Evolutionary conservation across 2,888 invertebrate species (phyloP), one percentile per base, ranked within the genome.

Genomic region (Nebria brevicollis): DNA sequence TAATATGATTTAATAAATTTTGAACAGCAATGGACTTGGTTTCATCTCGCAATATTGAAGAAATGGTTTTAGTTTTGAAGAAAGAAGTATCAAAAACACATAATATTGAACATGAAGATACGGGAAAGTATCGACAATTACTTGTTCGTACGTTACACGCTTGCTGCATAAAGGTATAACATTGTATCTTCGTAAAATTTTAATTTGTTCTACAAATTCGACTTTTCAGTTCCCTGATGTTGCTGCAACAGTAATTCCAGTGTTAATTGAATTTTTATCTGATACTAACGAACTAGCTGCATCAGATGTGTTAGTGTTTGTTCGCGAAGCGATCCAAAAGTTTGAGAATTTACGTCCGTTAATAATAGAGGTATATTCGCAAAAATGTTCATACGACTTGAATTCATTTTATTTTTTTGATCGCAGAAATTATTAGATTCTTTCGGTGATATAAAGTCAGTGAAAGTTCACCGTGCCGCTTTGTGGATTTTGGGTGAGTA

Each of bases 401-500:
- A 72, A 72, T 65, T 11, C 2, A n/a, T 34, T 15, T 7, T 15
- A 20, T 20, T 20, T 66, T 34, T n/a, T 76, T 76, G 83, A 82
- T 86, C 85, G 0, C 84, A 92, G 92, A 92, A 92, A 90, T 90
- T 96, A 0, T 87, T 96, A 82, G 96, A 98, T 88, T 93, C 95
- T 2, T 96, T 98, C 86, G 92, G 95, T 0, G 92, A 94, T 82
- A 97, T 99, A 85, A 95, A 95, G 85, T 95, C 96, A n/a, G 95
- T 96, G 3, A 96, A 95, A 90, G 95, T 98, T 42, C 96, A 97
- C 85, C 94, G 98, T 82, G 95, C 97, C 0, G 97, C 98, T 1
- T 91, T 99, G 79, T 99, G 99, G 99, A 96, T 99, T 86, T 91
- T 98, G 82, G 99, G 99, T 5, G 98, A 99, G 89, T 99, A 98